A percentile compares a stretch with the other conserved stretches of the same genome.
Conservation (phyloP, 64 coral and sea anemone genomes). For the Dendronephthya gigantea region DNA sequence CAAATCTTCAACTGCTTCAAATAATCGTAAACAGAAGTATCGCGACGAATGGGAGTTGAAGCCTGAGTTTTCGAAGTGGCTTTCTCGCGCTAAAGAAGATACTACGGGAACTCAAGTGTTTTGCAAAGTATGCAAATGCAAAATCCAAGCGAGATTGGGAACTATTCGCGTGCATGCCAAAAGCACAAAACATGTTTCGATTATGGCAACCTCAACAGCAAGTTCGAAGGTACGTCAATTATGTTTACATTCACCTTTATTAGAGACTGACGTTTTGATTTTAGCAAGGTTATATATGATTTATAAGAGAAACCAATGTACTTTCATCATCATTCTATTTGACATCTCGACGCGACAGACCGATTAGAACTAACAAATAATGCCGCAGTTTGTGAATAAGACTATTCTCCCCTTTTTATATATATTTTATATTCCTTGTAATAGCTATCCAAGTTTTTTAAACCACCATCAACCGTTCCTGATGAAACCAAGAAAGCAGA, state of each 20-base stretch:
- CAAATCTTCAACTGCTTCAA: no score
- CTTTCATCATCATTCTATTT: background rate
- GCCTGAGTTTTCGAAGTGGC: conserved; percentile 11
- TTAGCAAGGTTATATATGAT: background rate
- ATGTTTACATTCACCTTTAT: background rate
- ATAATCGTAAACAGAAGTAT: no score
- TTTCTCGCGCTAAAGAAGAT: conserved; percentile 5
- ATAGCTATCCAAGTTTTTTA: conserved; percentile 20
- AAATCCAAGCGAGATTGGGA: conserved; percentile 5
- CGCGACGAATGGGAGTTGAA: no score
- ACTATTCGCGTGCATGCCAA: background rate
- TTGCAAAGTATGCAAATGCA: conserved; percentile 1
- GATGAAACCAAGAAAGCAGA: conserved; percentile 12
- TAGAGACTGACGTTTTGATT: background rate
- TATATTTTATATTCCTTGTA: background rate
- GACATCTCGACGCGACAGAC: no score
- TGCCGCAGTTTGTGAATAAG: no score
- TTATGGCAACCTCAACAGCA: background rate
- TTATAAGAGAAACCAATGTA: background rate
- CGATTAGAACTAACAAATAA: no score
- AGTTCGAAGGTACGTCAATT: background rate
- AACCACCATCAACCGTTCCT: background rate
- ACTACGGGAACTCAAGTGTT: background rate
- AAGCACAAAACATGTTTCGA: background rate
- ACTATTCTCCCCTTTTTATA: background rate